Conservation (phyloP, 2,113 vertebrate genomes). For the Clarias gariepinus region DNA sequence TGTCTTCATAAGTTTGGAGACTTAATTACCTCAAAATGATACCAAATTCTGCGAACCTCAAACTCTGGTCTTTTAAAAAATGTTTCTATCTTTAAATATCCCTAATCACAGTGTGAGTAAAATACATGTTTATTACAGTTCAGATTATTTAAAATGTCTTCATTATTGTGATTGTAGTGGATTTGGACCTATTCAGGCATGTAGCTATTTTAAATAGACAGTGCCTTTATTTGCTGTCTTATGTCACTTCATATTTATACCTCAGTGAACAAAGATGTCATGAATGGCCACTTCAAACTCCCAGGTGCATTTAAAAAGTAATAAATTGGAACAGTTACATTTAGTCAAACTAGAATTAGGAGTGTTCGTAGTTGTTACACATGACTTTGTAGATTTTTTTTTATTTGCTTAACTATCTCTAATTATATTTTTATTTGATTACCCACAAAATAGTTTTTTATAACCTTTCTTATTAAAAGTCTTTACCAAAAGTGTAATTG, state of each 20-base stretch:
- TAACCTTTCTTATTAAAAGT: not conserved
- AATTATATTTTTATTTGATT: not conserved
- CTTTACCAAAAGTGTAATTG: not conserved
- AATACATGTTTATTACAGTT: not conserved
- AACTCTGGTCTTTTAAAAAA: not conserved
- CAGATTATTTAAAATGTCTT: not conserved
- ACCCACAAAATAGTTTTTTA: not conserved
- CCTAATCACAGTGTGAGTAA: not conserved
- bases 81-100: not conserved
- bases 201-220: not conserved
- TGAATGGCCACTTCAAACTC: not conserved
- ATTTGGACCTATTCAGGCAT: not conserved
- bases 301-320: not conserved
- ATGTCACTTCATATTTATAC: not conserved
- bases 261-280: not conserved
- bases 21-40: not conserved
- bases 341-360: not conserved
- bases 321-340: not conserved
- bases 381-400: not conserved
- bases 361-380: not conserved
- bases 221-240: not conserved
- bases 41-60: not conserved
- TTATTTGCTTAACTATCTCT: not conserved
- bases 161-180: not conserved
- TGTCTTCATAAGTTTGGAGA: not conserved